These are phyloP conservation scores for Scaptomyza reducta DNA, from an alignment of 2,888 invertebrate genomes.

Conservation along the genomic window DNA sequence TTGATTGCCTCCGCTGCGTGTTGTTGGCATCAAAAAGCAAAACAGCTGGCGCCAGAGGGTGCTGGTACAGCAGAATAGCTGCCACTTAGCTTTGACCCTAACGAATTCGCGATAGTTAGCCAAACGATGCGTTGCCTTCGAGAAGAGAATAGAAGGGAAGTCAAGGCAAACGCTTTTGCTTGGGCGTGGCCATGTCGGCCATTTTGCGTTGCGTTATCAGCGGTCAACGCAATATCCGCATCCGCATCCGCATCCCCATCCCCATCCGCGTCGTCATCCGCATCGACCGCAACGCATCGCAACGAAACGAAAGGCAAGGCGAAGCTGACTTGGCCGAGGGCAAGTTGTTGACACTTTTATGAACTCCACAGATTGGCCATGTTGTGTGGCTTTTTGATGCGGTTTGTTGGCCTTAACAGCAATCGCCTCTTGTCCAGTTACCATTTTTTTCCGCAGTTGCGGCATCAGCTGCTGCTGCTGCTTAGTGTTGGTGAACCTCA, in stretches of 20 bases:
- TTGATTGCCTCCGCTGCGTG: conserved; percentile 56
- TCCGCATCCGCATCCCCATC: conserved; percentile 25
- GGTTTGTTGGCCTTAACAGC: conserved; percentile 62
- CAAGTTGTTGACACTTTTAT: conserved; percentile 82
- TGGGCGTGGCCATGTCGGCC: conserved; percentile 41
- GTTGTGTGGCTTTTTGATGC: conserved; percentile 74
- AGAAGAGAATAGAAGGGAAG: background rate
- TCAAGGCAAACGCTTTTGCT: conserved; percentile 5
- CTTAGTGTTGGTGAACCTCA: background rate
- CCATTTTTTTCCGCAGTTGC: conserved; percentile 3
- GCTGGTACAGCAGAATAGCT: conserved; percentile 47
- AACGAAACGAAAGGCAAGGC: background rate
- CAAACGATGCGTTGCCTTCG: conserved; percentile 16
- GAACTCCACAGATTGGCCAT: conserved; percentile 80
- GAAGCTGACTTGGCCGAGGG: conserved; percentile 37
- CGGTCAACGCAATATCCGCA: conserved; percentile 60
- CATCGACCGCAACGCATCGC: conserved; percentile 14
- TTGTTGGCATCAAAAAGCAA: conserved; percentile 47
- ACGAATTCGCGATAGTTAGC: conserved; percentile 64
- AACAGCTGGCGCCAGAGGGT: conserved; percentile 31
- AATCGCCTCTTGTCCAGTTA: conserved; percentile 15
- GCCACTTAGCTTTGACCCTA: conserved; percentile 73
- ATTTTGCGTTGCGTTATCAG: conserved; percentile 72
- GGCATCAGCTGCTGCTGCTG: background rate
- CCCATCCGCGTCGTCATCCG: conserved; percentile 25